Conservation (phyloP, 2,888 invertebrate genomes). For the Cetonia aurata region DNA sequence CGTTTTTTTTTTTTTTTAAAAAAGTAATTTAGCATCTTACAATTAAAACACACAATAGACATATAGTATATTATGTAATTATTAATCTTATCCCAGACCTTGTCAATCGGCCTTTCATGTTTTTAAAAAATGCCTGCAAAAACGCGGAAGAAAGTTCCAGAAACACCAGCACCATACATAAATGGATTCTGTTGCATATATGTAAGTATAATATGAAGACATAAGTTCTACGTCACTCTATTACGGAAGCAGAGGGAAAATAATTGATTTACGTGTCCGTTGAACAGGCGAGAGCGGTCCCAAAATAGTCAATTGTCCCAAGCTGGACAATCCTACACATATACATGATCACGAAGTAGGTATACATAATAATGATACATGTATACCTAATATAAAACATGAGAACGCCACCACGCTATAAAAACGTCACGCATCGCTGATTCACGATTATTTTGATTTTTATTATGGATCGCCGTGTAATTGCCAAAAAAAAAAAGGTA, state of each 20-base stretch:
- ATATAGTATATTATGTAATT: too few species aligned
- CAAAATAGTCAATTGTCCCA: constrained; percentile 21
- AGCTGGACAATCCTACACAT: constrained; percentile 7
- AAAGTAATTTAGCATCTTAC: too few species aligned
- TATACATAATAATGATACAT: too few species aligned
- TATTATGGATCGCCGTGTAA: constrained; percentile 9
- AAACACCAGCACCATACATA: background rate
- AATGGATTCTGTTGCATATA: too few species aligned
- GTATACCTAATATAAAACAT: too few species aligned
- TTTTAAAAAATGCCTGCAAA: constrained; percentile 1
- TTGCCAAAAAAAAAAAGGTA: constrained; percentile 13
- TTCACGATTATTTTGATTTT: constrained; percentile 39
- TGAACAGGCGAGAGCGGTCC: background rate
- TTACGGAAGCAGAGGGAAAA: too few species aligned
- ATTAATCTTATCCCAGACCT: background rate
- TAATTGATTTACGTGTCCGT: too few species aligned
- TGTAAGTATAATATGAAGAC: too few species aligned
- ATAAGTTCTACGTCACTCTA: too few species aligned
- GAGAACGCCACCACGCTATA: constrained; percentile 1
- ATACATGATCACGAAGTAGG: background rate
- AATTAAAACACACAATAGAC: too few species aligned
- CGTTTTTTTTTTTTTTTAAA: too few species aligned
- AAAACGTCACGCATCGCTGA: constrained; percentile 16
- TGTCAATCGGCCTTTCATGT: background rate
- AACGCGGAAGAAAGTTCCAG: constrained; percentile 11